Percentiles rank a stretch among this genome's conserved stretches.
Conservation (phyloP, 2,888 invertebrate genomes). For the Creontiades dilutus region DNA sequence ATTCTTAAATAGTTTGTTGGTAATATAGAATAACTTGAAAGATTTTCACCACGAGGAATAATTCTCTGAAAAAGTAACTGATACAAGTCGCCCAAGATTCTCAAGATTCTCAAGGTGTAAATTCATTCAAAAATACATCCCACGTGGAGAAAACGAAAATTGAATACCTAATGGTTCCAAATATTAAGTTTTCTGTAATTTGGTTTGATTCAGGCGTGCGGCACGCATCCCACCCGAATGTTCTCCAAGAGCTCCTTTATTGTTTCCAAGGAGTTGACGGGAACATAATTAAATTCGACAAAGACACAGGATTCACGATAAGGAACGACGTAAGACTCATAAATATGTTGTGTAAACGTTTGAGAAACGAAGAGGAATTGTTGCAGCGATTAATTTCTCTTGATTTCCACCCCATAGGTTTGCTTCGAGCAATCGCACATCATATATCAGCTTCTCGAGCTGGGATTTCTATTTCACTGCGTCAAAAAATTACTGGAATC, state of each 20-base stretch:
- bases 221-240: slow-evolving; percentile 58
- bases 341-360: neutral
- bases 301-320: slow-evolving; percentile 79
- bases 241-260: slow-evolving; percentile 89
- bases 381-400: neutral
- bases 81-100: too few species aligned
- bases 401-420: neutral
- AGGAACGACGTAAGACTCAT: slow-evolving; percentile 51
- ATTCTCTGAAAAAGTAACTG: too few species aligned
- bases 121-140: too few species aligned
- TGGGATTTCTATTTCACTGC: slow-evolving; percentile 91
- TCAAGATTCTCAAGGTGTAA: too few species aligned
- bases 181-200: neutral
- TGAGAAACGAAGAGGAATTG: neutral
- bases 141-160: too few species aligned
- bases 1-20: too few species aligned
- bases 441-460: slow-evolving; percentile 88
- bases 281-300: slow-evolving; percentile 82
- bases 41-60: too few species aligned
- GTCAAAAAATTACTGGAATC: slow-evolving; percentile 88
- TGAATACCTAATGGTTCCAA: neutral
- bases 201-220: slow-evolving; percentile 24
- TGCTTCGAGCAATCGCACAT: slow-evolving; percentile 80
- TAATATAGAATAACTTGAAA: too few species aligned
- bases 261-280: slow-evolving; percentile 94